Percentiles rank a stretch among this genome's conserved stretches.
phyloP scores from a whole-genome alignment of 2,888 invertebrate genomes.

The Drosophila trichaetosa region DNA sequence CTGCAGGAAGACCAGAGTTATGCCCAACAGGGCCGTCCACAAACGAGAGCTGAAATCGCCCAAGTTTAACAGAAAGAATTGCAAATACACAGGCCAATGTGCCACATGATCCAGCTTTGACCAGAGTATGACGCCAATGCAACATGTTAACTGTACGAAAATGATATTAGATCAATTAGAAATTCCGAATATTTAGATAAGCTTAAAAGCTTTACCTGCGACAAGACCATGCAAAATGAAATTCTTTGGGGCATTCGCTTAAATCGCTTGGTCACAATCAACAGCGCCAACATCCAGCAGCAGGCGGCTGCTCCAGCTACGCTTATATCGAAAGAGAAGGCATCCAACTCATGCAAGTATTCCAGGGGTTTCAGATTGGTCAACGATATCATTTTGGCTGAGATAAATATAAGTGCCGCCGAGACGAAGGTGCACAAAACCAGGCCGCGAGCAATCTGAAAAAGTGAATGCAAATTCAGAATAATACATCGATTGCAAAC shows the following conservation, averaged over 20 bases:
- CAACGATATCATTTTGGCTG: constrained; percentile 95
- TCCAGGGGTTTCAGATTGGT: constrained; percentile 89
- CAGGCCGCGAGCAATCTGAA: constrained; percentile 96
- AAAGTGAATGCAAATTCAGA: not conserved
- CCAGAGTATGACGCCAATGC: constrained; percentile 91
- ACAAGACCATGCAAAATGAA: constrained; percentile 91
- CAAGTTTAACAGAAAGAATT: constrained; percentile 91
- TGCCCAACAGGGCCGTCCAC: constrained; percentile 94
- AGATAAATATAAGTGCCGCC: constrained; percentile 97
- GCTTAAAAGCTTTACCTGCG: constrained; percentile 88
- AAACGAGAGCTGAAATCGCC: constrained; percentile 92
- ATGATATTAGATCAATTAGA: constrained; percentile 7
- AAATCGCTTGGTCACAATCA: constrained; percentile 90
- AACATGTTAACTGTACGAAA: constrained; percentile 87
- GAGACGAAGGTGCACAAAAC: constrained; percentile 97
- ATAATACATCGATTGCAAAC: not conserved
- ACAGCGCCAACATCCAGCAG: constrained; percentile 91
- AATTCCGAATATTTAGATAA: not conserved
- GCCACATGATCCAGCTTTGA: constrained; percentile 87
- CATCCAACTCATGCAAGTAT: constrained; percentile 91
- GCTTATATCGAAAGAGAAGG: constrained; percentile 93
- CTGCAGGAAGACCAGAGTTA: constrained; percentile 92
- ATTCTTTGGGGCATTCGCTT: constrained; percentile 92
- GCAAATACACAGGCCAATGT: constrained; percentile 89
- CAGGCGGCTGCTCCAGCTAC: constrained; percentile 91